Conservation (phyloP, 2,797 vertebrate species). For the Anguilla megastoma region DNA sequence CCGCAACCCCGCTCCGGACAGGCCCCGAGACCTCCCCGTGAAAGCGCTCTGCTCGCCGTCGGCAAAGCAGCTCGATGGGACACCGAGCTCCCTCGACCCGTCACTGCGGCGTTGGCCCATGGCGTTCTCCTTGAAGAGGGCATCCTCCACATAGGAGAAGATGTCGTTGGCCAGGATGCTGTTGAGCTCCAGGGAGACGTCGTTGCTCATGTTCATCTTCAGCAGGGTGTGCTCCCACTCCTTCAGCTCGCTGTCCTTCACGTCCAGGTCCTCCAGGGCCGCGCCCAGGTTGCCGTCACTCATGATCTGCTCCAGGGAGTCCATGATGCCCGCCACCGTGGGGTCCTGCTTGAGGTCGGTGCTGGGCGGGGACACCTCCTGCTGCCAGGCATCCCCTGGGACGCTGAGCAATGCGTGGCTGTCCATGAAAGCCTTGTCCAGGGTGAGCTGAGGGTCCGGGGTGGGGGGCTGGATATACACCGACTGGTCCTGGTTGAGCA, state of each 20-base stretch:
- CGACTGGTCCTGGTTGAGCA: slow-evolving; percentile 67
- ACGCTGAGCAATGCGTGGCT: slow-evolving; percentile 66
- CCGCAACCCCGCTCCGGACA: not conserved
- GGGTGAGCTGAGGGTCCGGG: slow-evolving; percentile 45
- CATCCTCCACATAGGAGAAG: slow-evolving; percentile 65
- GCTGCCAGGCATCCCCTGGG: slow-evolving; percentile 61
- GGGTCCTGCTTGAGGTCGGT: slow-evolving; percentile 54
- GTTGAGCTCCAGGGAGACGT: slow-evolving; percentile 46
- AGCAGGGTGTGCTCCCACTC: slow-evolving; percentile 73
- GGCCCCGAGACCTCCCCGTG: not conserved
- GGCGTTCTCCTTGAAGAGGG: slow-evolving; percentile 58
- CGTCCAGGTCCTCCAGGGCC: slow-evolving; percentile 54
- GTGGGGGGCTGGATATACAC: slow-evolving; percentile 57
- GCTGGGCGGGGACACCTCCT: not conserved
- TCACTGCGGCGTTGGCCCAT: slow-evolving; percentile 13
- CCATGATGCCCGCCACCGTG: slow-evolving; percentile 62
- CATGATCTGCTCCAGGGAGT: slow-evolving; percentile 71
- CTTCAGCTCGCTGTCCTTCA: slow-evolving; percentile 59
- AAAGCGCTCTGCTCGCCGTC: not conserved
- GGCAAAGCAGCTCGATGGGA: not conserved
- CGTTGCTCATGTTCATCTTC: slow-evolving; percentile 54
- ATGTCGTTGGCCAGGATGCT: slow-evolving; percentile 61
- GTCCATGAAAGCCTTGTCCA: slow-evolving; percentile 67
- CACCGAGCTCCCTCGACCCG: not conserved
- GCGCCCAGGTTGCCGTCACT: slow-evolving; percentile 51